Conservation (phyloP, 1,140 invertebrate species). For the Heliothis virescens region DNA sequence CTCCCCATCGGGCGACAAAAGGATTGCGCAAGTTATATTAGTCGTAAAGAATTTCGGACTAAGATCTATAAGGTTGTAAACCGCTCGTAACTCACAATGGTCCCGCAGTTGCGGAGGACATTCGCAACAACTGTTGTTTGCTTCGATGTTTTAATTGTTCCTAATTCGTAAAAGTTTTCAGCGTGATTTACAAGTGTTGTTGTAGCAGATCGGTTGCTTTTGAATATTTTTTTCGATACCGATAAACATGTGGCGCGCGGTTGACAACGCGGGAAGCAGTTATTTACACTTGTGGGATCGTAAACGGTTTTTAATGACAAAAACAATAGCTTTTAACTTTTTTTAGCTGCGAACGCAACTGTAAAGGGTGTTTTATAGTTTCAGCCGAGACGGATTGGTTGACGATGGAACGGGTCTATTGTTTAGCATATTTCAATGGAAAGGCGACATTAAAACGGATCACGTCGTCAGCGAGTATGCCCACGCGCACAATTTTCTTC, state of each 20-base stretch:
- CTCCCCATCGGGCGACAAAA: constrained; percentile 71
- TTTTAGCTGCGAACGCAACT: constrained; percentile 13
- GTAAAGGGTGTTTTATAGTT: constrained; percentile 36
- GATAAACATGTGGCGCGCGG: constrained; percentile 65
- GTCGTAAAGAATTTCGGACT: constrained; percentile 84
- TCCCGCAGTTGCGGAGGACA: constrained; percentile 82
- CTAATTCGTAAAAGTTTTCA: constrained; percentile 84
- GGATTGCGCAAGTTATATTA: constrained; percentile 85
- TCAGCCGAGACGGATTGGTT: constrained; percentile 12
- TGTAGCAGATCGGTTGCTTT: constrained; percentile 66
- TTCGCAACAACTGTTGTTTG: constrained; percentile 85
- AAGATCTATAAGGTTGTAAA: constrained; percentile 83
- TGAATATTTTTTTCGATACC: constrained; percentile 60
- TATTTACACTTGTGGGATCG: constrained; percentile 69
- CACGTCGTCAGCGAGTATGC: constrained; percentile 58
- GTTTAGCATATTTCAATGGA: constrained; percentile 65
- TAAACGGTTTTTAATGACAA: constrained; percentile 65
- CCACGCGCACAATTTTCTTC: constrained; percentile 74
- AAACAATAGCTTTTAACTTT: constrained; percentile 56
- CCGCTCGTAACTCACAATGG: constrained; percentile 81
- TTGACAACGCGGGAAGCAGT: constrained; percentile 61
- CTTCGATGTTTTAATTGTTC: constrained; percentile 84
- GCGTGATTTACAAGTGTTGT: constrained; percentile 80
- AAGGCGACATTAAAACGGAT: constrained; percentile 66
- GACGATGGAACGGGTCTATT: constrained; percentile 45